Conservation (phyloP, 2,113 vertebrate species). For the Rhagologus leucostigma region DNA sequence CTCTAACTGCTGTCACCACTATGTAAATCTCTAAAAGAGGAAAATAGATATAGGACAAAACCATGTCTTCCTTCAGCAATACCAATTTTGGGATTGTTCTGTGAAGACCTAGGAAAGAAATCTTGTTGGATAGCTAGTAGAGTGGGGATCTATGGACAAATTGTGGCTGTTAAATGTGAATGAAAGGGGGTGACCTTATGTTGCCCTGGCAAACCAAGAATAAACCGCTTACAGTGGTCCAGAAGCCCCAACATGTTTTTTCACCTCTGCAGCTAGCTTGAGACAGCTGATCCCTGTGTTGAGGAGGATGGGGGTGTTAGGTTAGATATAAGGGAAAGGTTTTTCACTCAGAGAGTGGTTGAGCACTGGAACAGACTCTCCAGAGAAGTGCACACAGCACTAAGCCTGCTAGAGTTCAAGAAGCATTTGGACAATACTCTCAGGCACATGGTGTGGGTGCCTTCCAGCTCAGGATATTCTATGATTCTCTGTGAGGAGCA, state of each 20-base stretch:
- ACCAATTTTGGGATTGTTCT: neutral
- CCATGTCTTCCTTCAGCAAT: neutral
- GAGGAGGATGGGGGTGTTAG: rapidly evolving
- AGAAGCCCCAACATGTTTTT: neutral
- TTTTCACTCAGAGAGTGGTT: neutral
- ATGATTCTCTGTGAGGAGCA: neutral
- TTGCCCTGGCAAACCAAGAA: neutral
- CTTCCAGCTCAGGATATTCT: neutral
- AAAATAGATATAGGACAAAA: neutral
- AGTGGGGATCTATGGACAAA: neutral
- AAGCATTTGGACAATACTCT: neutral
- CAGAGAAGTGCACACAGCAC: too few relatives aligned
- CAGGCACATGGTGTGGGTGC: neutral
- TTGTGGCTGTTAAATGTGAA: neutral
- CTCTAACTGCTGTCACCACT: neutral
- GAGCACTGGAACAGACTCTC: neutral
- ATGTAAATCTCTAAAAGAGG: neutral
- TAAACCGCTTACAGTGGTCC: neutral
- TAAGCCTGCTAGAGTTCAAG: neutral
- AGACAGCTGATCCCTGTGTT: neutral
- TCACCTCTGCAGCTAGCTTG: neutral
- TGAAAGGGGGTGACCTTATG: neutral
- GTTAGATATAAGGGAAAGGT: neutral
- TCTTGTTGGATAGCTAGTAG: neutral
- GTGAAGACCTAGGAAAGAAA: neutral